Evolutionary conservation across 2,888 invertebrate genomes (phyloP), one percentile per base, ranked within the genome.

Genomic region (Plemyria rubiginata): DNA sequence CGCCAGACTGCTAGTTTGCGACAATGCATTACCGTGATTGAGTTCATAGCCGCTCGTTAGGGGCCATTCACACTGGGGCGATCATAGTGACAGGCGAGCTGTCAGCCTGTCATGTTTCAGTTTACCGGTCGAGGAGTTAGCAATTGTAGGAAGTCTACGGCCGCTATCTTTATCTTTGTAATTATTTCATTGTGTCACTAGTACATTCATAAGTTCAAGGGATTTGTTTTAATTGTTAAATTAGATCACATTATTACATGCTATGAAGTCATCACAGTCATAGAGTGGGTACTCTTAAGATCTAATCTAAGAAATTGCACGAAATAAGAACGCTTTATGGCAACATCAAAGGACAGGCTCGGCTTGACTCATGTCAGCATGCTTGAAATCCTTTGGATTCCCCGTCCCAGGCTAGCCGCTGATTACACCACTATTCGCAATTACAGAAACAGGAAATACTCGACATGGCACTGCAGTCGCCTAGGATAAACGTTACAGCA

Each of bases 21-120:
- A 70, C 70, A 70, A 70, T 70, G 69, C 69, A 69, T 72, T 72
- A 72, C 69, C 65, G 64, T 72, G 70, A 72, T 72, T 72, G 67
- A 64, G 52, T 64, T 70, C 62, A 66, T 68, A 63, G 66, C 59
- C 48, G 62, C 49, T 63, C 41, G 64, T 64, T 61, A 60, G 63
- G 55, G 55, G 60, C 51, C 38, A 54, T 70, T 68, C 69, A 66
- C 65, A 67, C 56, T 58, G 36, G 32, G 65, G 51, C 53, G 38
- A 57, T 59, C 36, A 16, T 50, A 52, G 45, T 57, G 64, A 57
- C 54, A 55, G 16, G 16, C 43, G 13, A 16, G 40, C 52, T 58
- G 63, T 50, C 62, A 50, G 15, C 15, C 58, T 60, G 59, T 64
- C 63, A 49, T 63, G 55, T 60, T 64, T 56, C 60, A 64, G 28